Evolutionary conservation across 2,797 vertebrate species (phyloP).

Genomic region (Pseudochirops corinnae): DNA sequence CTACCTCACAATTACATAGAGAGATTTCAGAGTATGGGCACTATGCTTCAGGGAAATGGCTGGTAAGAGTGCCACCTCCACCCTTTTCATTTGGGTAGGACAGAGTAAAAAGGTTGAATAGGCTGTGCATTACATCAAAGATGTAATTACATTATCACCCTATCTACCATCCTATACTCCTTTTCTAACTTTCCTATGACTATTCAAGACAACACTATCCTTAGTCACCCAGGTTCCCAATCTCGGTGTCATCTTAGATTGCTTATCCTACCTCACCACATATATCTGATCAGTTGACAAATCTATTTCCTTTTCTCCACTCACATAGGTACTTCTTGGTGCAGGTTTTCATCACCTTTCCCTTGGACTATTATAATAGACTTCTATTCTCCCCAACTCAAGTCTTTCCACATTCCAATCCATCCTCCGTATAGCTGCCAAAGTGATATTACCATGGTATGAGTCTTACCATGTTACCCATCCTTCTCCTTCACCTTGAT

Average conservation of each 20-base stretch:
- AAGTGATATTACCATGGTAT: not conserved
- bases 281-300: not conserved
- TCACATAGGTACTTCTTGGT: not conserved
- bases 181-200: not conserved
- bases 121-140: not conserved
- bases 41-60: not conserved
- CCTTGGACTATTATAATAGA: not conserved
- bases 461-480: not conserved
- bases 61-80: not conserved
- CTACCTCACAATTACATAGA: not conserved
- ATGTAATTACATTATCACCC: not conserved
- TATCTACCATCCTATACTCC: not conserved
- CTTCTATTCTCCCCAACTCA: not conserved
- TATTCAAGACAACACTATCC: not conserved
- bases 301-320: not conserved
- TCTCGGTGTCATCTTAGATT: not conserved
- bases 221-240: not conserved
- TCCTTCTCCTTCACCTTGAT: not conserved
- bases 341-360: not conserved
- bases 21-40: not conserved
- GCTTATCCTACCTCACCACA: not conserved
- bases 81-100: not conserved
- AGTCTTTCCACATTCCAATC: not conserved
- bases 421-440: not conserved
- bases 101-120: not conserved